Evolutionary conservation across 2,797 vertebrate genomes (phyloP), one percentile per base, ranked within the genome.

Genomic region (Myotis myotis): DNA sequence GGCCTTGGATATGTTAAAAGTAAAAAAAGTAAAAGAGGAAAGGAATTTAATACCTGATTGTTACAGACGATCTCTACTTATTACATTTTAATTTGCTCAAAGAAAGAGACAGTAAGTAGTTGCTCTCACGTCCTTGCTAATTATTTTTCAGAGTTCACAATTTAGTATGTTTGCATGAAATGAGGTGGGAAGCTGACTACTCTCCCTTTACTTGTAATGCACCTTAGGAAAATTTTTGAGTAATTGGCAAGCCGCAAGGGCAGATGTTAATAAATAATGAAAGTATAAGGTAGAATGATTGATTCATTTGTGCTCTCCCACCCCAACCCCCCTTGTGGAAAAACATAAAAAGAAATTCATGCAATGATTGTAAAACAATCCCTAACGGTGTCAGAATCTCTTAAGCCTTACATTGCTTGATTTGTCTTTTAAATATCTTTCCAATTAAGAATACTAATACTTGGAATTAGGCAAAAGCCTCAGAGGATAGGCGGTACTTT

Each of bases 141-240:
- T 87, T 91, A 97, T 85, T 97, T 95, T 51, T 41, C 55, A 78
- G 33, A 91, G 23, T 15, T 96, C n/a, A 85, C 80, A 93, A 94
- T 91, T 93, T 94, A 96, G 95, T 88, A 47, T 1, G 89, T 97
- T 97, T 97, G 57, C 94, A 95, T 95, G 89, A 96, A 86, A 60
- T 30, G 36, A 96, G 74, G 41, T 85, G 3, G n/a, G n/a, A 84
- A 28, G 17, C 1, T 95, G 75, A 41, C 47, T 91, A 97, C 97
- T 97, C 28, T 96, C 93, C 49, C n/a, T 71, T 47, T 89, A 76
- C 79, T 93, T 97, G 96, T 84, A 96, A 95, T 88, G 87, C 3
- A 33, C 86, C 66, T 71, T 83, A 47, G 93, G 94, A 93, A 55
- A 55, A 91, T 30, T 60, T 94, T 93, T 95, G 33, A 96, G 93